Evolutionary conservation across 1,140 invertebrate species (phyloP).

Genomic region (Drosophila pectinifera): DNA sequence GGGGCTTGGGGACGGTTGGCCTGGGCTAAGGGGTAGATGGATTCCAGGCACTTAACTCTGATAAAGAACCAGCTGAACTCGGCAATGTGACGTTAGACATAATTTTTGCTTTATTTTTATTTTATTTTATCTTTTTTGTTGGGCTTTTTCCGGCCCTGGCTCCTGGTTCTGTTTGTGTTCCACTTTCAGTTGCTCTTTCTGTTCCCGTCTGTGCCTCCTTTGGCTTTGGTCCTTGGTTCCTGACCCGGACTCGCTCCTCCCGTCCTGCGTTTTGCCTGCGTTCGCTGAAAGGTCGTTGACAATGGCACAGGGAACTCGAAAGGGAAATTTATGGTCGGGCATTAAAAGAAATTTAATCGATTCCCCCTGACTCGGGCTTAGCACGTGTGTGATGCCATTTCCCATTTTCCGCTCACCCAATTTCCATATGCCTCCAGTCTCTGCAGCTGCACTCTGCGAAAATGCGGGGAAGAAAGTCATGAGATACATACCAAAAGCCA

Average conservation of each 20-base stretch:
- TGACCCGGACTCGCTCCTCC: background rate
- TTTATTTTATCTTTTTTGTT: constrained; percentile 18
- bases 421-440: constrained; percentile 46
- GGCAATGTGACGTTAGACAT: constrained; percentile 67
- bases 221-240: constrained; percentile 11
- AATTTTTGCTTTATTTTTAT: constrained; percentile 57
- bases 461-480: background rate
- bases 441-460: constrained; percentile 9
- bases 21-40: constrained; percentile 14
- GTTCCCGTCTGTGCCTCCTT: background rate
- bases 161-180: constrained; percentile 31
- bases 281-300: constrained; percentile 75
- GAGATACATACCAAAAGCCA: background rate
- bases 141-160: constrained; percentile 6
- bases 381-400: constrained; percentile 64
- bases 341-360: constrained; percentile 79
- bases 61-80: constrained; percentile 69
- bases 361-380: constrained; percentile 48
- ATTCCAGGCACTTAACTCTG: constrained; percentile 64
- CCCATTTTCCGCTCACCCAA: constrained; percentile 18
- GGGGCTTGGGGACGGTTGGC: background rate
- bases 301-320: constrained; percentile 44
- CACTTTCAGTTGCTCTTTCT: constrained; percentile 42
- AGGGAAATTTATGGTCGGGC: constrained; percentile 73
- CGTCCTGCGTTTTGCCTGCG: constrained; percentile 13